Evolutionary conservation across 2,797 vertebrate species (phyloP).

Genomic region (Enteromius paludinosus): DNA sequence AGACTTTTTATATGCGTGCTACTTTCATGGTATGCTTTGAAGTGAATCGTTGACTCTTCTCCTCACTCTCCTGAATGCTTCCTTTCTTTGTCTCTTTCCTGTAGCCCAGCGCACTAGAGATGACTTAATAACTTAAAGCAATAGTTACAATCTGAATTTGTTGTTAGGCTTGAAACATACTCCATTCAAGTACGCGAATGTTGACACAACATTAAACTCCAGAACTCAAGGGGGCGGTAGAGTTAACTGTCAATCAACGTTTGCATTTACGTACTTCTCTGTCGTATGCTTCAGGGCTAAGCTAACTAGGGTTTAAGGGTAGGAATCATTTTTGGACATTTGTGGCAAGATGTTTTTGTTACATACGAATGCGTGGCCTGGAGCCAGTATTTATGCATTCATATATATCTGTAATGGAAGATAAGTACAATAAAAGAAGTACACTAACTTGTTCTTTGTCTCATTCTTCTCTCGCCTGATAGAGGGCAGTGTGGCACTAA

Average conservation of each 20-base stretch:
- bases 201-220: background rate
- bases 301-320: background rate
- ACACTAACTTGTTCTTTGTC: constrained; percentile 39
- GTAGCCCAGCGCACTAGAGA: constrained; percentile 1
- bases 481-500: background rate
- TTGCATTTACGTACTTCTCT: background rate
- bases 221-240: background rate
- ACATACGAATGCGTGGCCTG: constrained; percentile 25
- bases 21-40: constrained; percentile 65
- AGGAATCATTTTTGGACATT: background rate
- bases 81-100: constrained; percentile 1
- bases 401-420: constrained; percentile 64
- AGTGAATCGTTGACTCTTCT: background rate
- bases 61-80: background rate
- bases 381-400: constrained; percentile 65
- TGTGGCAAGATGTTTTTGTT: background rate
- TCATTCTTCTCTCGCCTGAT: constrained; percentile 1
- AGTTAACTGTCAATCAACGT: background rate
- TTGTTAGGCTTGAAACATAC: background rate
- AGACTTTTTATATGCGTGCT: constrained; percentile 72
- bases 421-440: constrained; percentile 62
- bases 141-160: background rate
- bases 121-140: constrained; percentile 12
- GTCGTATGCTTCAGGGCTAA: background rate
- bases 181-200: background rate